A percentile compares a stretch with the other conserved stretches of the same genome.
phyloP scores from a whole-genome alignment of 1,140 invertebrate species.

The Zophobas morio region DNA sequence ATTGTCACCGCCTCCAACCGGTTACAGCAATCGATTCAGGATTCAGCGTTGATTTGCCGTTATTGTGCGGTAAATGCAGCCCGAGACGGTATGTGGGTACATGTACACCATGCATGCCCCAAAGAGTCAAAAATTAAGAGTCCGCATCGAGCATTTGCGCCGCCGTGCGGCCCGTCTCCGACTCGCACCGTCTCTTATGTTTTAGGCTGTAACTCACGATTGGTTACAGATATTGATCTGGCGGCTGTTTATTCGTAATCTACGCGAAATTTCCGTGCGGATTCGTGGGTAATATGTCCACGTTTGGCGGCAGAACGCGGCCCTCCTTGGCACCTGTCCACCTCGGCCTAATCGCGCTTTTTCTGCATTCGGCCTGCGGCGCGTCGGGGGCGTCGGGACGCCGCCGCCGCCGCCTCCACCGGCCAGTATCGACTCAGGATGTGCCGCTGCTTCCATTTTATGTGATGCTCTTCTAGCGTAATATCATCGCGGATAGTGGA shows the following conservation, averaged over 20 bases:
- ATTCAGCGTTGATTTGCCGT: slow-evolving; percentile 37
- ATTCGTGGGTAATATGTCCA: slow-evolving; percentile 59
- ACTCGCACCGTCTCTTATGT: slow-evolving; percentile 56
- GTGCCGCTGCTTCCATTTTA: slow-evolving; percentile 59
- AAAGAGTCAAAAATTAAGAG: slow-evolving; percentile 4
- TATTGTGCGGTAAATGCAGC: slow-evolving; percentile 40
- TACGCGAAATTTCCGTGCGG: slow-evolving; percentile 62
- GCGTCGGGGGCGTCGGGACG: slow-evolving; percentile 43
- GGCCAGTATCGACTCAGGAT: slow-evolving; percentile 62
- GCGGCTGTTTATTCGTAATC: slow-evolving; percentile 63
- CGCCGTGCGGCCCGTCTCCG: slow-evolving; percentile 33
- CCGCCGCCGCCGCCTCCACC: slow-evolving; percentile 41
- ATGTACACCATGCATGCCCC: slow-evolving; percentile 19
- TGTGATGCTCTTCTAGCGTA: slow-evolving; percentile 62
- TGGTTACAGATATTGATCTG: slow-evolving; percentile 63
- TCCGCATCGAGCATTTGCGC: slow-evolving; percentile 22
- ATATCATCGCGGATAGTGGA: slow-evolving; percentile 62
- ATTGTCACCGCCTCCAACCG: slow-evolving; percentile 7
- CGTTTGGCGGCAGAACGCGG: slow-evolving; percentile 31
- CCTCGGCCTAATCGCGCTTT: slow-evolving; percentile 21
- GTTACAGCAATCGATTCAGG: slow-evolving; percentile 53
- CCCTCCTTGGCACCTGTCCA: slow-evolving; percentile 1
- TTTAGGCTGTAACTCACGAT: slow-evolving; percentile 61
- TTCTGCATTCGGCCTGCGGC: background rate
- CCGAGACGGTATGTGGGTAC: slow-evolving; percentile 44